Percentiles rank a stretch among this genome's conserved stretches.
phyloP scores from a whole-genome alignment of 2,888 invertebrate genomes.

The Ptilodon capucinus region DNA sequence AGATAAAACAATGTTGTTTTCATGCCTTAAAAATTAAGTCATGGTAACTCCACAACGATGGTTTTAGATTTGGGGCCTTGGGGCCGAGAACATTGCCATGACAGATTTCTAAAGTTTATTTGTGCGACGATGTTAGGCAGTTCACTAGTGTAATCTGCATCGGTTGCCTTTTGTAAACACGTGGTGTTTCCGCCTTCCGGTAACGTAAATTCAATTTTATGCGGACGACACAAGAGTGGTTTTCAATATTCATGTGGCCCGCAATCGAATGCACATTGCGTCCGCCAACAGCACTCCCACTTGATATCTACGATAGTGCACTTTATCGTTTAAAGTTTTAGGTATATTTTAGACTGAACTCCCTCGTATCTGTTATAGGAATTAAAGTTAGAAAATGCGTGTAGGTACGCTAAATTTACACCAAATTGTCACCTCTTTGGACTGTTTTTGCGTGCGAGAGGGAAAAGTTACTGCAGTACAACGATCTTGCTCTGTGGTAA shows the following conservation, averaged over 20 bases:
- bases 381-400: conserved; percentile 54
- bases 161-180: conserved; percentile 71
- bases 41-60: too few relatives aligned
- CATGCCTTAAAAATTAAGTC: too few relatives aligned
- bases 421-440: background rate
- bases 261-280: conserved; percentile 72
- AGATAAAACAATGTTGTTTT: too few relatives aligned
- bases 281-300: conserved; percentile 37
- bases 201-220: conserved; percentile 64
- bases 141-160: conserved; percentile 58
- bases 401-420: conserved; percentile 12
- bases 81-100: conserved; percentile 11
- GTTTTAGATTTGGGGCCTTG: too few relatives aligned
- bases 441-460: too few relatives aligned
- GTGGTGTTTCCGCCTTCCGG: conserved; percentile 55
- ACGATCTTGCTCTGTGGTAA: conserved; percentile 42
- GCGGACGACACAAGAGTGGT: conserved; percentile 67
- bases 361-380: conserved; percentile 42
- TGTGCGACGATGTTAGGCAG: conserved; percentile 59
- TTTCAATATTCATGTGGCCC: conserved; percentile 71
- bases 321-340: conserved; percentile 53
- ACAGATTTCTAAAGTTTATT: conserved; percentile 56
- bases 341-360: conserved; percentile 48
- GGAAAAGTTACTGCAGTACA: conserved; percentile 57
- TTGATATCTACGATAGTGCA: conserved; percentile 46